Evolutionary conservation across 2,113 vertebrate genomes (phyloP), one percentile per base, ranked within the genome.

Genomic region (Vombatus ursinus): DNA sequence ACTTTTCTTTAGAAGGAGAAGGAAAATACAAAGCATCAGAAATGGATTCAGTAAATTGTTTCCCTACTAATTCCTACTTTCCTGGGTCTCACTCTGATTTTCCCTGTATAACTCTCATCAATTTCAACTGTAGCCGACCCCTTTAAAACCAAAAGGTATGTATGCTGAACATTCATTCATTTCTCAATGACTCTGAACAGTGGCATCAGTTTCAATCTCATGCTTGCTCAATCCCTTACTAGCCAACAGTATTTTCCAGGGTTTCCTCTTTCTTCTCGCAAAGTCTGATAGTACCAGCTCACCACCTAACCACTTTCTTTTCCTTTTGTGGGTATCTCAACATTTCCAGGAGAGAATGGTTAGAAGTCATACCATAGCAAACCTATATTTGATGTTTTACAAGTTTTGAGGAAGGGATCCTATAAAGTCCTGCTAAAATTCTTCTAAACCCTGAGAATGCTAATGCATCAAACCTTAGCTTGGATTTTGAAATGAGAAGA

Each of bases 321-420:
- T 90, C 57, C 53, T 95, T 93, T 52, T 52, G 6, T 49, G 92
- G 6, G 19, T 90, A 54, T 54, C 57, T 91, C n/a, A 95, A 90
- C 9, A 52, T 95, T 57, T 90, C 53, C 95, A 54, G 92, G 89
- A 50, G 12, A 90, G 44, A 52, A 12, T 90, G 94, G 48, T 47
- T 89, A 91, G 68, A 52, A 16, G 31, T 68, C 16, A 12, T 52
- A 52, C 22, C 90, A 51, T 23, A 84, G 5, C 52, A 61, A 93
- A 16, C 90, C 48, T 94, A 0, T 50, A 93, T 54, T 22, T 52
- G n/a, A 53, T 31, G 0, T 57, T 53, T 91, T 89, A 92, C 51
- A 44, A 50, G 50, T 68, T 31, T 68, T 37, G 61, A 68, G 31
- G 31, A 68, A 37, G 31, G 19, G 68, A 84, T 22, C n/a, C n/a